Evolutionary conservation across 2,888 invertebrate species (phyloP), one percentile per base, ranked within the genome.

Genomic region (Lymantria dispar): DNA sequence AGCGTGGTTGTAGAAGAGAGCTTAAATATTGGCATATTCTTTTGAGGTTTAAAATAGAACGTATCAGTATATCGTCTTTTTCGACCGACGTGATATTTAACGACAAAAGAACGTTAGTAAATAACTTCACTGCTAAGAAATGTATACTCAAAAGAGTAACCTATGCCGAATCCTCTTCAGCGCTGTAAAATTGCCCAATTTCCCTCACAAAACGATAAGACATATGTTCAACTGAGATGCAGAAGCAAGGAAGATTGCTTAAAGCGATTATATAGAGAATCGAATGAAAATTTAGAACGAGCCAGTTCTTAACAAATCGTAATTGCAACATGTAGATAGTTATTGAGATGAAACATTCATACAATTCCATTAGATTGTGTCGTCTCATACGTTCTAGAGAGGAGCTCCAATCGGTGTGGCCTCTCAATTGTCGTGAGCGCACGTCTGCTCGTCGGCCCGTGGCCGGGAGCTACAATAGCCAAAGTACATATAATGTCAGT

Each of bases 401-500:
- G 73, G 70, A 76, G 75, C 64, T 74, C 64, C 73, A 80, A 78
- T 79, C 75, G 72, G 58, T 66, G 78, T 62, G 80, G 77, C 77
- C 79, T 71, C 78, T 81, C 78, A 81, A 83, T 85, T 83, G 76
- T 78, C 70, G 70, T 70, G 72, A 66, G 68, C 70, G 68, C 67
- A 67, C 65, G 72, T 72, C 69, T 74, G 74, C 62, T 66, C 68
- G 64, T 60, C 60, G 58, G 59, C 52, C 68, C 58, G 68, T 60
- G 55, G 60, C 70, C 59, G 60, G 62, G 62, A 64, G 70, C 68
- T 72, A 72, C 76, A 75, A 79, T 80, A 74, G 74, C 65, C 62
- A 56, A 22, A 63, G 54, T 58, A 53, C 56, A 54, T n/a, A n/a
- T 62, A 64, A 58, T 64, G 60, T 50, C 52, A 68, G 58, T 69